phyloP scores from a whole-genome alignment of 2,797 vertebrate genomes.

The Halcyon badia region DNA sequence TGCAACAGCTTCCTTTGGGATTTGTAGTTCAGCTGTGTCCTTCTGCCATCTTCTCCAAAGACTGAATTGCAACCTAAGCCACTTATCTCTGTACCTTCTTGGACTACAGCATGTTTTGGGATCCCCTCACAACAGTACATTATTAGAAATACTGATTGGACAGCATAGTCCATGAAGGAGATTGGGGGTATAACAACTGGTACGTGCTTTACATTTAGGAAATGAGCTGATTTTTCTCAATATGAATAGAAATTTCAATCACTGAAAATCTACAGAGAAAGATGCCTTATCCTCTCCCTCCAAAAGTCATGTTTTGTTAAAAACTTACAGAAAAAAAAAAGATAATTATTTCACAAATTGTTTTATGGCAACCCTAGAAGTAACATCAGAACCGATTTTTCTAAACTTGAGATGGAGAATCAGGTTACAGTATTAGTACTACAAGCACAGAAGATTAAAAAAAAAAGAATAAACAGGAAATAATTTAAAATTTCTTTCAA shows the following conservation, averaged over 20 bases:
- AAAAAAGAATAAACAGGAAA: background rate
- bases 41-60: background rate
- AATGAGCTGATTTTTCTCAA: background rate
- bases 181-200: background rate
- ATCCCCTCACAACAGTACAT: background rate
- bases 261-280: background rate
- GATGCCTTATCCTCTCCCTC: background rate
- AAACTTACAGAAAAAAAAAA: background rate
- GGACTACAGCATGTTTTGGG: background rate
- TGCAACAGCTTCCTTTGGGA: background rate
- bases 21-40: background rate
- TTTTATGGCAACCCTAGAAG: background rate
- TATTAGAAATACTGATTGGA: background rate
- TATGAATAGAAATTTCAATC: background rate
- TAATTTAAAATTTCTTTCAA: background rate
- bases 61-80: background rate
- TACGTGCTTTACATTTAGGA: background rate
- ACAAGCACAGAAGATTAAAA: background rate
- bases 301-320: background rate
- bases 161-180: background rate
- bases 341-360: fast-evolving
- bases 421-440: background rate
- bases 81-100: background rate
- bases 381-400: background rate
- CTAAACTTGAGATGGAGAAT: background rate